phyloP scores from a whole-genome alignment of 2,888 invertebrate species.

The Drosophila paracracens region DNA sequence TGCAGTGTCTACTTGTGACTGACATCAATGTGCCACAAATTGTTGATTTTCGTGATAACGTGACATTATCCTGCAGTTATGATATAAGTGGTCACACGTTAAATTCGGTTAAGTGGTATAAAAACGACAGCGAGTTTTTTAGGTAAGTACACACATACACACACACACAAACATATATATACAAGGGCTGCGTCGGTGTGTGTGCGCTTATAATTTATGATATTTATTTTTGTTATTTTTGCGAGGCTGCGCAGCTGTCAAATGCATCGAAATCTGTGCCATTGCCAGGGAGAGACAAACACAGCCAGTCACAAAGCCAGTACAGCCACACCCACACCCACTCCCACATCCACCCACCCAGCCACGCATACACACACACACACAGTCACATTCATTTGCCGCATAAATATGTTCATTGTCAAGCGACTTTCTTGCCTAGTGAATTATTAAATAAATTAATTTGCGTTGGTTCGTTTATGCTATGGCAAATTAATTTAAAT shows the following conservation, averaged over 20 bases:
- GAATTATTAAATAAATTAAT: slow-evolving; percentile 81
- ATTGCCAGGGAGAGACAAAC: slow-evolving; percentile 33
- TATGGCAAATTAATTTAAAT: slow-evolving; percentile 78
- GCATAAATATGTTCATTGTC: slow-evolving; percentile 72
- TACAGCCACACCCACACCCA: slow-evolving; percentile 23
- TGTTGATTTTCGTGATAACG: slow-evolving; percentile 85
- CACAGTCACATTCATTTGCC: slow-evolving; percentile 16
- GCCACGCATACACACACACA: slow-evolving; percentile 23
- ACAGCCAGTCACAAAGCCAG: slow-evolving; percentile 7
- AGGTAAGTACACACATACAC: slow-evolving; percentile 79
- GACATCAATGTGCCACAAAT: slow-evolving; percentile 85
- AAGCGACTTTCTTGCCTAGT: slow-evolving; percentile 74
- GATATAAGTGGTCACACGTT: slow-evolving; percentile 85
- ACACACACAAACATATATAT: background rate
- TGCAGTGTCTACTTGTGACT: slow-evolving; percentile 82
- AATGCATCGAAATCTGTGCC: slow-evolving; percentile 67
- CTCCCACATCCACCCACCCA: slow-evolving; percentile 11
- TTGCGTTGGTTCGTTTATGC: slow-evolving; percentile 66
- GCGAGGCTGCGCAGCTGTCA: slow-evolving; percentile 65
- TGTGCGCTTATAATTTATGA: slow-evolving; percentile 66
- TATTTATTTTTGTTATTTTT: slow-evolving; percentile 64
- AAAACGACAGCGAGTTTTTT: slow-evolving; percentile 85
- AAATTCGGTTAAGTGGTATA: slow-evolving; percentile 86
- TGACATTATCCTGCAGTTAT: slow-evolving; percentile 85
- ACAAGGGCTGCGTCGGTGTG: slow-evolving; percentile 13